A percentile compares a stretch with the other conserved stretches of the same genome.
Conservation (phyloP, 2,797 vertebrate genomes). For the Mus caroli region DNA sequence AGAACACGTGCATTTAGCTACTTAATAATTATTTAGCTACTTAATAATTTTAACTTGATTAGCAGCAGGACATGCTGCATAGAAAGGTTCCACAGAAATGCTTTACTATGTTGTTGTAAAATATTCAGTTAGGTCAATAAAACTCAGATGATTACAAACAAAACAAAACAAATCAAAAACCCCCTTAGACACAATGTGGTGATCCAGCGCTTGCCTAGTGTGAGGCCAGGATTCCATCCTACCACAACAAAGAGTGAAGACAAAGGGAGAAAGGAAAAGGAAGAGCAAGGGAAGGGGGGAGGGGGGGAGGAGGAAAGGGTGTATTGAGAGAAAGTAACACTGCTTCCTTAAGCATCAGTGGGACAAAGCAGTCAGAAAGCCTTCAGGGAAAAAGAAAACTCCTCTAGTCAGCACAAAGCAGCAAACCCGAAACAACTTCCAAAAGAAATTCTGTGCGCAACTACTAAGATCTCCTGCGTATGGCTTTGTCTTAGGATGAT, state of each 20-base stretch:
- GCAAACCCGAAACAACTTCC: conserved; percentile 23
- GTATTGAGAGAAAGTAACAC: conserved; percentile 44
- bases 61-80: conserved; percentile 59
- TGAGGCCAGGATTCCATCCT: background rate
- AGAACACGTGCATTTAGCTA: conserved; percentile 34
- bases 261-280: too few relatives aligned
- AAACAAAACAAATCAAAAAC: background rate
- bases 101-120: conserved; percentile 57
- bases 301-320: background rate
- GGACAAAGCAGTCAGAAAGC: conserved; percentile 38
- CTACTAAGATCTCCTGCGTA: conserved; percentile 4
- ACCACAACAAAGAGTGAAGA: background rate
- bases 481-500: background rate
- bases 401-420: conserved; percentile 47
- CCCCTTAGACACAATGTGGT: background rate
- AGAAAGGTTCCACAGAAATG: conserved; percentile 50
- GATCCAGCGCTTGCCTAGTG: background rate
- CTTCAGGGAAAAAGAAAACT: conserved; percentile 64
- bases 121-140: conserved; percentile 56
- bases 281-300: accelerated
- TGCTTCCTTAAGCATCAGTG: background rate
- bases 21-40: conserved; percentile 57
- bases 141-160: conserved; percentile 20
- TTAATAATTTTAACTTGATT: conserved; percentile 75
- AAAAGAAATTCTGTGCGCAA: conserved; percentile 25